Evolutionary conservation across 2,113 vertebrate genomes (phyloP).

Genomic region (Todiramphus saurophagus): DNA sequence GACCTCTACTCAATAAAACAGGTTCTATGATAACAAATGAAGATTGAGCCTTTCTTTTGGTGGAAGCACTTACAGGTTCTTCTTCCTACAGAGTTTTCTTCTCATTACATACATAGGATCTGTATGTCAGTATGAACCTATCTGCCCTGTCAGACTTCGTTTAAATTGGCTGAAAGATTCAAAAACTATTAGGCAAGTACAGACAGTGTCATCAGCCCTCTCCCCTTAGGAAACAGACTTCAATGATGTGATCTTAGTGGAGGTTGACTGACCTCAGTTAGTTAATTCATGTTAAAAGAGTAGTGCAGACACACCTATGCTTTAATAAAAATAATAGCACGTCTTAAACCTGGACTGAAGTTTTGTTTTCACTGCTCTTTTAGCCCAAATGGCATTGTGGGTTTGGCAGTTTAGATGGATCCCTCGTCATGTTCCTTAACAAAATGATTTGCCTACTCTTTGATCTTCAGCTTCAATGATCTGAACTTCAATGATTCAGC

Average conservation of each 20-base stretch:
- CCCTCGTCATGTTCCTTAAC: neutral
- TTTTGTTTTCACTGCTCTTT: neutral
- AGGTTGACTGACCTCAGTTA: neutral
- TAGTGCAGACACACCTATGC: neutral
- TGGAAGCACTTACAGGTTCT: neutral
- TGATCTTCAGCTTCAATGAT: neutral
- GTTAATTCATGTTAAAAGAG: neutral
- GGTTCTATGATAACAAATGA: neutral
- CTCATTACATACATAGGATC: neutral
- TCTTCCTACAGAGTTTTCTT: neutral
- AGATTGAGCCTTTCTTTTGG: neutral
- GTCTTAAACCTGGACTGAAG: neutral
- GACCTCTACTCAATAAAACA: neutral
- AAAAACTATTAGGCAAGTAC: neutral
- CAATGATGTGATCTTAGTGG: neutral
- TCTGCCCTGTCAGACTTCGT: neutral
- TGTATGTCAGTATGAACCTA: neutral
- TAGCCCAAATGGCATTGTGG: neutral
- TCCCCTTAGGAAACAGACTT: conserved; percentile 12
- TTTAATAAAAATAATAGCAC: neutral
- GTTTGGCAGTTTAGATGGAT: neutral
- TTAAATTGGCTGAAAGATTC: neutral
- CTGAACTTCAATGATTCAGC: neutral
- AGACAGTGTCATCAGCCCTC: neutral
- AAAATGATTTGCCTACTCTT: neutral